Conservation (phyloP, 2,888 invertebrate genomes). For the Chymomyza procnemis region DNA sequence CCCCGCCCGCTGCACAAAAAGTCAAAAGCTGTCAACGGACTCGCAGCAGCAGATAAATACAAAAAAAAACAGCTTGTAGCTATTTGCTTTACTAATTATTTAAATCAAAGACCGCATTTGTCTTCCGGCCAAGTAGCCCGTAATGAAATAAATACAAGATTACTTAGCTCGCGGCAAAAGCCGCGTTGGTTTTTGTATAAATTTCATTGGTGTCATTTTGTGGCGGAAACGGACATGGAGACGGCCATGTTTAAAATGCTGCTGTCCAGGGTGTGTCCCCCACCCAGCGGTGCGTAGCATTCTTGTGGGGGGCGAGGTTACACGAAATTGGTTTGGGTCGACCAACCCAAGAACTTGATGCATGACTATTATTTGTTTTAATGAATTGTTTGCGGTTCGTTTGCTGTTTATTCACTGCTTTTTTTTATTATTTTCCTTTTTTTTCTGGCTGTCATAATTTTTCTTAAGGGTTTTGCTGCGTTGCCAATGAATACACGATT, state of each 20-base stretch:
- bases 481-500: conserved; percentile 42
- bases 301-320: neutral
- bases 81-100: conserved; percentile 75
- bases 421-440: conserved; percentile 27
- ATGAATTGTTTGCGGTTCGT: conserved; percentile 69
- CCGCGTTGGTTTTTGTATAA: conserved; percentile 34
- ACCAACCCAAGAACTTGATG: conserved; percentile 41
- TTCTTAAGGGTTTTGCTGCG: conserved; percentile 44
- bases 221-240: conserved; percentile 70
- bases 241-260: conserved; percentile 69
- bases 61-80: conserved; percentile 71
- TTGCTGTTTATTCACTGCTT: neutral
- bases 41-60: conserved; percentile 28
- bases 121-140: conserved; percentile 33
- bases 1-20: neutral
- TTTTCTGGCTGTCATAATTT: conserved; percentile 30
- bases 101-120: conserved; percentile 65
- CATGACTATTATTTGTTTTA: conserved; percentile 61
- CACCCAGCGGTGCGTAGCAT: conserved; percentile 48
- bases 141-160: conserved; percentile 71
- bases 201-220: conserved; percentile 74
- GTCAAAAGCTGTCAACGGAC: conserved; percentile 40
- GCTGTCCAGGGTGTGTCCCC: conserved; percentile 20
- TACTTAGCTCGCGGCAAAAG: conserved; percentile 51
- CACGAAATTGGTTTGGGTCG: neutral